Conservation (phyloP, 2,888 invertebrate species). For the Rotaria socialis region DNA sequence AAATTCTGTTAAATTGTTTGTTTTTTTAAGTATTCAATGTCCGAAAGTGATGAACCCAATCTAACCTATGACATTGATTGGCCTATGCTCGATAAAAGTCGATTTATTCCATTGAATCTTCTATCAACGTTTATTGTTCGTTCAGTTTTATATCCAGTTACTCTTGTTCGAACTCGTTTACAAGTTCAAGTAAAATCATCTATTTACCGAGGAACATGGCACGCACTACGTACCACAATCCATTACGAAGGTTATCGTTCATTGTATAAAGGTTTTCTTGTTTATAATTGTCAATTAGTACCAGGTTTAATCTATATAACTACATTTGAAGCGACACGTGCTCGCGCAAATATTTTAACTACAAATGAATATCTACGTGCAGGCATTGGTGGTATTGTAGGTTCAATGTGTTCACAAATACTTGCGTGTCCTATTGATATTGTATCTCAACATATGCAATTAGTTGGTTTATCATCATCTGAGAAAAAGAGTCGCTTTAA, state of each 20-base stretch:
- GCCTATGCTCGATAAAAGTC: slow-evolving; percentile 93
- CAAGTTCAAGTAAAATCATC: slow-evolving; percentile 63
- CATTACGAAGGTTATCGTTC: slow-evolving; percentile 19
- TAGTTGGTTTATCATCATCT: slow-evolving; percentile 66
- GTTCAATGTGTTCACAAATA: slow-evolving; percentile 86
- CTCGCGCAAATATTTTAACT: neutral
- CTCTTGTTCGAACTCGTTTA: slow-evolving; percentile 85
- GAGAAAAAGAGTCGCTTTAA: neutral
- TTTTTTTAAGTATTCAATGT: neutral
- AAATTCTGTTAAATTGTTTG: neutral
- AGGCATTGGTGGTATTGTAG: slow-evolving; percentile 80
- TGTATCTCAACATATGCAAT: slow-evolving; percentile 91
- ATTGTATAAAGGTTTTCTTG: slow-evolving; percentile 22
- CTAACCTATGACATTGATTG: slow-evolving; percentile 74
- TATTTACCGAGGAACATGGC: slow-evolving; percentile 68
- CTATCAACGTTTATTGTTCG: slow-evolving; percentile 76
- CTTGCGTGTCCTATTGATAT: slow-evolving; percentile 93
- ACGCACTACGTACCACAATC: slow-evolving; percentile 67
- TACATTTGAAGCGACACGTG: slow-evolving; percentile 11
- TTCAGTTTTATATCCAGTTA: slow-evolving; percentile 78
- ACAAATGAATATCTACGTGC: slow-evolving; percentile 63
- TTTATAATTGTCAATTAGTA: slow-evolving; percentile 5
- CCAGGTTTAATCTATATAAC: neutral
- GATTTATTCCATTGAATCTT: slow-evolving; percentile 86
- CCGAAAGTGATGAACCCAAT: neutral